These are phyloP conservation scores for Corvus cornix DNA, from an alignment of 2,113 vertebrate species.

Conservation along the genomic window DNA sequence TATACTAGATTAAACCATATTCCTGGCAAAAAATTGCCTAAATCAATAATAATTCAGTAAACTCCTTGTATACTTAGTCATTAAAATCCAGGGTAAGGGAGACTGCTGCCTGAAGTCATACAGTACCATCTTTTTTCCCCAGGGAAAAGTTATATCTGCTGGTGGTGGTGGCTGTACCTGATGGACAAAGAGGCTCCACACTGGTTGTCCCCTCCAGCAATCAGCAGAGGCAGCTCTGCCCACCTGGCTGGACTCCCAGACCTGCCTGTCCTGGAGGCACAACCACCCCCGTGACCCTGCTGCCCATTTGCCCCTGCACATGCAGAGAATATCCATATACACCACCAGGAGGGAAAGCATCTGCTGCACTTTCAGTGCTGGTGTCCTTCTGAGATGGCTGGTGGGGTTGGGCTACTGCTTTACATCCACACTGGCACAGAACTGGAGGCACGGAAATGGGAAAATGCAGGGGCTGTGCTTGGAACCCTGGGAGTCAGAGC, in stretches of 20 bases:
- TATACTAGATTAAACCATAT: background rate
- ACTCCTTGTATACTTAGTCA: background rate
- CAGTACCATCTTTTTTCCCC: background rate
- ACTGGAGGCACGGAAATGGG: accelerated
- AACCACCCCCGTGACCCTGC: accelerated
- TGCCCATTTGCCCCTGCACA: background rate
- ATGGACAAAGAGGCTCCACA: background rate
- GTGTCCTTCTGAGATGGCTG: background rate
- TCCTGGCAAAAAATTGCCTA: background rate
- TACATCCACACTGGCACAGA: background rate
- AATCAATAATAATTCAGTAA: background rate
- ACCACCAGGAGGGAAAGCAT: background rate
- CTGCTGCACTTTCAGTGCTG: background rate
- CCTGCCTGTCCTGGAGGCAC: background rate
- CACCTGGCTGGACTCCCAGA: background rate
- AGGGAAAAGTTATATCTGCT: background rate
- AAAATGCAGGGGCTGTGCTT: background rate
- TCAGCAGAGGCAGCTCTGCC: background rate
- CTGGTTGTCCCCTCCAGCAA: background rate
- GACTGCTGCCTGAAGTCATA: background rate
- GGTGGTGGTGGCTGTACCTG: background rate
- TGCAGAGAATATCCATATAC: too few species aligned
- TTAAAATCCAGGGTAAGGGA: background rate
- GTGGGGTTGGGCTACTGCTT: background rate
- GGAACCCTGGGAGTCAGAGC: background rate